These are phyloP conservation scores for Nemotelus nigrinus DNA, from an alignment of 2,888 invertebrate genomes.

Conservation along the genomic window DNA sequence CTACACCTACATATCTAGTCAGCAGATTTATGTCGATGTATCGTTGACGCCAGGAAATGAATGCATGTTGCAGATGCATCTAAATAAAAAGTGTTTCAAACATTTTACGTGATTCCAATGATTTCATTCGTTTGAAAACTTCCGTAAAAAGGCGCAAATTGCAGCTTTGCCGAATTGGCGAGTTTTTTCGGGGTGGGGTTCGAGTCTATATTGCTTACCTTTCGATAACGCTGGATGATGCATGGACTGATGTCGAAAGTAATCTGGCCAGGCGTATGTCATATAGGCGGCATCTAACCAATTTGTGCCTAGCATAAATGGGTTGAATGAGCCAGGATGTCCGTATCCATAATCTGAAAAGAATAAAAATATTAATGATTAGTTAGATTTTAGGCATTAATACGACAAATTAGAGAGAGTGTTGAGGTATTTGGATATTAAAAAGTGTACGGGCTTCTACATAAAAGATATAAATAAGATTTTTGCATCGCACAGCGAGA, in stretches of 20 bases:
- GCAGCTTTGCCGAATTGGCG: not conserved
- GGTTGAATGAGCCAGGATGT: constrained; percentile 80
- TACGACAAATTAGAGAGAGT: no score
- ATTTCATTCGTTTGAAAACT: not conserved
- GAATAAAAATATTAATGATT: not conserved
- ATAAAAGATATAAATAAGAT: no score
- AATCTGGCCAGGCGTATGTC: constrained; percentile 78
- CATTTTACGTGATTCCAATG: not conserved
- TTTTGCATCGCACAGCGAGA: no score
- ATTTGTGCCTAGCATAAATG: constrained; percentile 82
- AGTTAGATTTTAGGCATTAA: not conserved
- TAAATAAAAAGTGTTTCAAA: constrained; percentile 17
- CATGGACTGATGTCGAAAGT: constrained; percentile 71
- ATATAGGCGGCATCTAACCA: constrained; percentile 88
- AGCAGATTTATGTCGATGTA: constrained; percentile 10
- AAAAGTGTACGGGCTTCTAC: no score
- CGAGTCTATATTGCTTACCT: constrained; percentile 64
- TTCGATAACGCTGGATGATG: constrained; percentile 71
- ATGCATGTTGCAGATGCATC: constrained; percentile 3
- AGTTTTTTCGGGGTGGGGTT: not conserved
- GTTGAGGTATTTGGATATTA: no score
- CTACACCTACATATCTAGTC: constrained; percentile 29
- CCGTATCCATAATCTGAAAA: constrained; percentile 80
- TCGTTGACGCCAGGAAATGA: not conserved
- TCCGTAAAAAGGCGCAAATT: constrained; percentile 12